Evolutionary conservation across 2,797 vertebrate species (phyloP), one percentile per base, ranked within the genome.

Genomic region (Rhinatrema bivittatum): DNA sequence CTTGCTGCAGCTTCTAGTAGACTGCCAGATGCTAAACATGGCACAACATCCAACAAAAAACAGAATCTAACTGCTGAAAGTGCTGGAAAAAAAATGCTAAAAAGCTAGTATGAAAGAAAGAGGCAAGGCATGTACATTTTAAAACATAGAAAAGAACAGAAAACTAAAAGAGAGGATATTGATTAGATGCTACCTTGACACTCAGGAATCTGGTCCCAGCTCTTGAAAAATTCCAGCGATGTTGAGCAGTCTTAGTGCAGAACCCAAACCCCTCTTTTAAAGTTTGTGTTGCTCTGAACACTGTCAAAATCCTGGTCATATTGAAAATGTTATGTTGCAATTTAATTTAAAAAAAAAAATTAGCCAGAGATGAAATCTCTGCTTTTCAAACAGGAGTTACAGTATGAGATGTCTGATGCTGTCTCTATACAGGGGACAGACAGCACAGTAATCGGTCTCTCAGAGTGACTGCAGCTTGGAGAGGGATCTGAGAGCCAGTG

Each of bases 251-350:
- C 61, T 52, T 46, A 20, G 53, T 73, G 63, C 78, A 60, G 60
- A 64, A 62, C 56, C 62, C 62, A 70, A 60, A 53, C 22, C 82
- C 81, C 25, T 38, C 68, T 57, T 72, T 88, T 61, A 91, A 72
- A 19, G 77, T 74, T 71, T 75, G 90, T 45, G 82, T 62, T 40
- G 82, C 61, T 59, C 78, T 83, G 72, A 45, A 85, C 46, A 81
- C 87, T 47, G 84, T 73, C 65, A 93, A 73, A 62, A 97, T 87
- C 65, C 83, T 86, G 51, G 83, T 81, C 94, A 96, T 97, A 44
- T 78, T 71, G 62, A 53, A 58, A 61, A 10, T 11, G 47, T 32
- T 1, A 5, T 33, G 9, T 14, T 20, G 31, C 25, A 32, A 44
- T 39, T 70, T 25, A 42, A 65, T 46, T 46, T 48, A 28, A 47